Base-by-base conservation (phyloP, 2,888 invertebrate genomes). In the Tenthredo amoena region DNA sequence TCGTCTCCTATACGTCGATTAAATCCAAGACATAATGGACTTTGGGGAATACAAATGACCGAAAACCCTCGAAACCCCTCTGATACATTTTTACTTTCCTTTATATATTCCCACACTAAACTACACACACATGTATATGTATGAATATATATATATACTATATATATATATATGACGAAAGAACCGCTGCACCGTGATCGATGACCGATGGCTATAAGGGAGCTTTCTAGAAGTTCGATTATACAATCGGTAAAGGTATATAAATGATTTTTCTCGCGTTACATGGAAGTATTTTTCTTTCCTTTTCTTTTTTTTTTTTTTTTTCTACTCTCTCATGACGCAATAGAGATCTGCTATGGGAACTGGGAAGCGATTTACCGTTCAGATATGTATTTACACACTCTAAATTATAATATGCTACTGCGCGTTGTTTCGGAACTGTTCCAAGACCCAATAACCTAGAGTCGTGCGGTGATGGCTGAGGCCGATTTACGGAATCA, bases 281-380 rank as follows among this genome's bases (percentile, higher is more conserved):
- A 9, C 7, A 21, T 21, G 58, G 21, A 21, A 2, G 9, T n/a
- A 21, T 58, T 58, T 58, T 58, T 21, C n/a, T 15, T 15, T 15
- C 12, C 12, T 15, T 47, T 3, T 47, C 15, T 15, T 3, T 58
- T 21, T 58, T 15, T 15, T 15, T 47, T 47, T 15, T 47, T 3
- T 47, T 47, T 15, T 15, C 15, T 15, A 4, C 9, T 43, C 0
- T 43, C 1, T 47, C 47, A 15, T 47, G 21, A 34, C 68, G 68
- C 34, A 68, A 34, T 34, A 34, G 18, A 18, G 15, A 34, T 68
- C 68, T 15, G 21, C 12, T 71, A 10, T 68, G 71, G 10, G 71
- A 31, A 77, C 47, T 55, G 77, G 77, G 50, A 77, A 77, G 31
- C 26, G 77, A 77, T 77, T 77, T 77, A 77, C 77, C 77, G 77